Evolutionary conservation across 2,113 vertebrate species (phyloP).

Genomic region (Pantherophis guttatus): DNA sequence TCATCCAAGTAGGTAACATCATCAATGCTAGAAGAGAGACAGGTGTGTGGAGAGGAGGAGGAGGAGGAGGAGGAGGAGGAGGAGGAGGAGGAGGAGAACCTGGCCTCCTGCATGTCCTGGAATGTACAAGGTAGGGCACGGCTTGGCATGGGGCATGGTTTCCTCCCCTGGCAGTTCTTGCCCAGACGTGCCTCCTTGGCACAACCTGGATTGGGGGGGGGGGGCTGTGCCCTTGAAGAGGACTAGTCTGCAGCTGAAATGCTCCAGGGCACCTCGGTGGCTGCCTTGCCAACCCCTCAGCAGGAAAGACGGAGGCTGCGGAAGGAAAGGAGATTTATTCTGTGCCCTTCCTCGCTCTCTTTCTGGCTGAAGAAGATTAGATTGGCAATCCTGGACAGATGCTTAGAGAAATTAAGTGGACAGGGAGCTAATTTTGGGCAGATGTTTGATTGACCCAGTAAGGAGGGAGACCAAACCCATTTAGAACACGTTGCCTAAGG

Average conservation of each 20-base stretch:
- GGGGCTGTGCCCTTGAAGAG: background rate
- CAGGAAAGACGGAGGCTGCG: background rate
- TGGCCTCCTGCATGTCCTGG: background rate
- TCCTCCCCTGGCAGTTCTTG: slow-evolving; percentile 31
- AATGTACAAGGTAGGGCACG: background rate
- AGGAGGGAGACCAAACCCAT: background rate
- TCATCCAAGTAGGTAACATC: too few species aligned
- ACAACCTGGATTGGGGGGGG: too few species aligned
- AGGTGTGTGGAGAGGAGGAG: too few species aligned
- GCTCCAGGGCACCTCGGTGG: background rate
- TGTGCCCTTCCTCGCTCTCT: background rate
- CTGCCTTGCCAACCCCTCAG: background rate
- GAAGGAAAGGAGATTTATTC: background rate
- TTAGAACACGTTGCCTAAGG: background rate
- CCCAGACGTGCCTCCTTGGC: background rate
- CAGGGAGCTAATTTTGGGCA: background rate
- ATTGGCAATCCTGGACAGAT: background rate
- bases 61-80: background rate
- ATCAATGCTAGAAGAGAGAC: too few species aligned
- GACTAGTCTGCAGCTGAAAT: background rate
- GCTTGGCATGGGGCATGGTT: slow-evolving; percentile 24
- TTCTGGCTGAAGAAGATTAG: background rate
- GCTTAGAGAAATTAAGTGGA: background rate
- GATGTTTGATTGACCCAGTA: background rate
- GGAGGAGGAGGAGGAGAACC: background rate